Percentiles rank a stretch among this genome's conserved stretches.
These are phyloP conservation scores for Melanostigma gelatinosum DNA, from an alignment of 2,113 vertebrate genomes.

Conservation along the genomic window DNA sequence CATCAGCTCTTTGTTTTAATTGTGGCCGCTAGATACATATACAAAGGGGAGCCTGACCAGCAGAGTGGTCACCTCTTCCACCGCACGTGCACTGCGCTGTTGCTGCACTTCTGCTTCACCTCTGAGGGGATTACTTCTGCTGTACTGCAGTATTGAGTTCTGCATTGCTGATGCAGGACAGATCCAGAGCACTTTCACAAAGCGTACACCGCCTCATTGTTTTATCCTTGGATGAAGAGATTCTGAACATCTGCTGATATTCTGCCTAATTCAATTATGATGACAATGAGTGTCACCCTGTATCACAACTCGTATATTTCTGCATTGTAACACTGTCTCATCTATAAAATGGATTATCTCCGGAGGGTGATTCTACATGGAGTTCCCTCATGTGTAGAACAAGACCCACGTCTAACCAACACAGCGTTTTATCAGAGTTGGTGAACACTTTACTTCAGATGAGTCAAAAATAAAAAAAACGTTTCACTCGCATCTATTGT, in stretches of 20 bases:
- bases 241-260: conserved; percentile 32
- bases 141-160: conserved; percentile 22
- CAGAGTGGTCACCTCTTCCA: conserved; percentile 43
- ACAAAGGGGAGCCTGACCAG: conserved; percentile 20
- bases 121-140: conserved; percentile 11
- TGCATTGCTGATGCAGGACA: conserved; percentile 11
- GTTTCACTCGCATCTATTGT: conserved; percentile 7
- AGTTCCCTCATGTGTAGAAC: conserved; percentile 12
- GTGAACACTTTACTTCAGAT: conserved; percentile 5
- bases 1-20: conserved; percentile 57
- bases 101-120: conserved; percentile 20
- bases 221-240: conserved; percentile 27
- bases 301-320: conserved; percentile 1
- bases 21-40: conserved; percentile 38
- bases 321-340: conserved; percentile 20
- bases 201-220: conserved; percentile 9
- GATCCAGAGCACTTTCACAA: conserved; percentile 18
- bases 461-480: conserved; percentile 1
- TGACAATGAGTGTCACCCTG: conserved; percentile 4
- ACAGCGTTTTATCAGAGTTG: conserved; percentile 29
- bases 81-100: background rate
- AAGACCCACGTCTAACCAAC: conserved; percentile 37
- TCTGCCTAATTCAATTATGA: conserved; percentile 34
- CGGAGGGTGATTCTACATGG: conserved; percentile 16
- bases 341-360: conserved; percentile 43